These are phyloP conservation scores for Ceratitis capitata DNA, from an alignment of 1,140 invertebrate genomes.

Conservation along the genomic window DNA sequence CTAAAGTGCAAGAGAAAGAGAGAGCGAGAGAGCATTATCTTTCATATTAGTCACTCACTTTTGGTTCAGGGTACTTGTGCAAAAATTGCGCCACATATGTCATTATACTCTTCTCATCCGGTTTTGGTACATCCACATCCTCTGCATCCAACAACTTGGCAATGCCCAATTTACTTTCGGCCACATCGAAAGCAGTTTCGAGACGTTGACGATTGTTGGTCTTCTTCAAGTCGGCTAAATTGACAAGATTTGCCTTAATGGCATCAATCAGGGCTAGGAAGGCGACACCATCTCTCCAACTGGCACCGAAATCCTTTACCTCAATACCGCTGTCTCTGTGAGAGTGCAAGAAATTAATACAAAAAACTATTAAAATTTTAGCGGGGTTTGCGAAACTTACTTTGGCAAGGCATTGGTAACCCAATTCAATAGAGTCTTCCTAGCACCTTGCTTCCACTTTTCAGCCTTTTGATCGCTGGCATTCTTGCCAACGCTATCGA, in stretches of 20 bases:
- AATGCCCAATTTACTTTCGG: slow-evolving; percentile 92
- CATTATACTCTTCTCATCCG: slow-evolving; percentile 99
- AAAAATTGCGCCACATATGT: slow-evolving; percentile 99
- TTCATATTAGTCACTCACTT: slow-evolving; percentile 66
- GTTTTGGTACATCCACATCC: slow-evolving; percentile 96
- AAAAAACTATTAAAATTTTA: neutral
- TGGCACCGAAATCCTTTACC: slow-evolving; percentile 94
- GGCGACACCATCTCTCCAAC: slow-evolving; percentile 96
- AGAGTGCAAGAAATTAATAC: neutral
- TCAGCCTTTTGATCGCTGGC: slow-evolving; percentile 76
- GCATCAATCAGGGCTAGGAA: slow-evolving; percentile 96
- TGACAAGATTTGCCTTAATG: slow-evolving; percentile 92
- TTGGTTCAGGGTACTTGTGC: slow-evolving; percentile 91
- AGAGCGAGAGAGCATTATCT: too few species aligned
- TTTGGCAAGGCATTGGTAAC: slow-evolving; percentile 92
- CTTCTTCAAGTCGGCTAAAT: slow-evolving; percentile 81
- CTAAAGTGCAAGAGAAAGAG: too few species aligned
- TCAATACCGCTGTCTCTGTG: slow-evolving; percentile 84
- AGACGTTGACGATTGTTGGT: slow-evolving; percentile 81
- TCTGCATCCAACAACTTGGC: slow-evolving; percentile 92
- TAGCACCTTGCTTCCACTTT: slow-evolving; percentile 86
- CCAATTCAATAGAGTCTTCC: slow-evolving; percentile 93
- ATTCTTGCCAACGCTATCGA: slow-evolving; percentile 74
- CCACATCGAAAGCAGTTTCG: slow-evolving; percentile 93
- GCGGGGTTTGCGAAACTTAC: slow-evolving; percentile 68